phyloP scores from a whole-genome alignment of 53 echinoderm and acorn worm genomes.

The Astropecten irregularis region DNA sequence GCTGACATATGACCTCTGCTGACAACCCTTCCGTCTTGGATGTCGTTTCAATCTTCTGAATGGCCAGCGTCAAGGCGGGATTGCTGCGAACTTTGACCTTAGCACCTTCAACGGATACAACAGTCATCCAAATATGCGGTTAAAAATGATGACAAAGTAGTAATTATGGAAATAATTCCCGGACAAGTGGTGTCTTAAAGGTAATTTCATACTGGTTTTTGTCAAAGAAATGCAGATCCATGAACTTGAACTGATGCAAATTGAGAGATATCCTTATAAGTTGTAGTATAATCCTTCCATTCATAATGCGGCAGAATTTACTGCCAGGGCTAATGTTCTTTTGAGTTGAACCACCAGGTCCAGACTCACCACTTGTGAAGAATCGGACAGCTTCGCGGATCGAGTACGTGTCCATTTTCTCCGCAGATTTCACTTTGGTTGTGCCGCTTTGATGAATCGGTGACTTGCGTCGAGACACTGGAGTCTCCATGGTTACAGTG shows the following conservation, averaged over 20 bases:
- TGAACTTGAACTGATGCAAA: too few species aligned
- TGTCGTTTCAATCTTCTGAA: conserved; percentile 55
- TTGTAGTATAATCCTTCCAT: too few species aligned
- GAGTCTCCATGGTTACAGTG: conserved; percentile 23
- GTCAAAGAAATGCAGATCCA: too few species aligned
- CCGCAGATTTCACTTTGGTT: background rate
- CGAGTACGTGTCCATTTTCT: background rate
- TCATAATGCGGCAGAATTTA: too few species aligned
- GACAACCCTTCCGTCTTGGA: conserved; percentile 64
- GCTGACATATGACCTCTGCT: conserved; percentile 30
- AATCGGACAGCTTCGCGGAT: conserved; percentile 15
- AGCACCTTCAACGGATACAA: background rate
- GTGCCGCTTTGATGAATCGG: background rate
- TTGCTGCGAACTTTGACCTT: conserved; percentile 62
- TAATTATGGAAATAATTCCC: too few species aligned
- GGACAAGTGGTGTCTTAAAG: too few species aligned
- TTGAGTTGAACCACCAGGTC: background rate
- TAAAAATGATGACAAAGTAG: too few species aligned
- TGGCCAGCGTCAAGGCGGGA: conserved; percentile 62
- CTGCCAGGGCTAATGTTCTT: too few species aligned
- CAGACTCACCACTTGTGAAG: conserved; percentile 49
- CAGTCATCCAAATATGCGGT: background rate
- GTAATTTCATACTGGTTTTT: too few species aligned
- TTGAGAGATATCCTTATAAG: too few species aligned
- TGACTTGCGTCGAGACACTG: conserved; percentile 12